These are phyloP conservation scores for Pachliopta kotzebuea DNA, from an alignment of 2,888 invertebrate genomes.

Conservation along the genomic window DNA sequence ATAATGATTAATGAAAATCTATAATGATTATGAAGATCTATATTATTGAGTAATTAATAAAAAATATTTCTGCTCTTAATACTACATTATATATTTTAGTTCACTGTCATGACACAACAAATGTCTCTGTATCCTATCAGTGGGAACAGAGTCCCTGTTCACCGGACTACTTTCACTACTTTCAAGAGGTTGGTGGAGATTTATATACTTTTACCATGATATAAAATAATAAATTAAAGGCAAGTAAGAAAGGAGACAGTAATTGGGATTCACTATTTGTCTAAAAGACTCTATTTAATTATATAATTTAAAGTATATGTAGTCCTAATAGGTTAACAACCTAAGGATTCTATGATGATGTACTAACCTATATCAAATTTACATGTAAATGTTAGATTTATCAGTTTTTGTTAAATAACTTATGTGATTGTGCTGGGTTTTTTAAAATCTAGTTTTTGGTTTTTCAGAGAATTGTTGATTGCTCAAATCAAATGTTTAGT, in stretches of 20 bases:
- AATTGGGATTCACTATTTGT: too few relatives aligned
- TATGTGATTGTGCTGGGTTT: too few relatives aligned
- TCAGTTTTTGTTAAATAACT: too few relatives aligned
- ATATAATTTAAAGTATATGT: too few relatives aligned
- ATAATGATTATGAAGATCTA: background rate
- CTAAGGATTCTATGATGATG: background rate
- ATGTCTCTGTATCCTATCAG: slow-evolving; percentile 55
- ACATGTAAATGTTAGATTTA: background rate
- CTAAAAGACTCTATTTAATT: too few relatives aligned
- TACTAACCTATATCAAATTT: background rate
- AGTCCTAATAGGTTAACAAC: background rate
- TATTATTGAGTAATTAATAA: background rate
- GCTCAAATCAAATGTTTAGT: slow-evolving; percentile 44
- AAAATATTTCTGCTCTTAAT: background rate
- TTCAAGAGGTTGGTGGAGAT: slow-evolving; percentile 70
- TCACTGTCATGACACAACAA: slow-evolving; percentile 60
- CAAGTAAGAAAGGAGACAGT: too few relatives aligned
- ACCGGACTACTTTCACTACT: slow-evolving; percentile 72
- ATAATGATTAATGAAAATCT: too few relatives aligned
- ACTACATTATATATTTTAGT: slow-evolving; percentile 49
- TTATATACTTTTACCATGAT: slow-evolving; percentile 13
- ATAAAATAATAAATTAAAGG: background rate
- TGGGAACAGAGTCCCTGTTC: slow-evolving; percentile 62
- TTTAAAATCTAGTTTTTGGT: too few relatives aligned
- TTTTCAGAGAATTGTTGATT: slow-evolving; percentile 59